Evolutionary conservation across 2,797 vertebrate genomes (phyloP).

Genomic region (Thaleichthys pacificus): DNA sequence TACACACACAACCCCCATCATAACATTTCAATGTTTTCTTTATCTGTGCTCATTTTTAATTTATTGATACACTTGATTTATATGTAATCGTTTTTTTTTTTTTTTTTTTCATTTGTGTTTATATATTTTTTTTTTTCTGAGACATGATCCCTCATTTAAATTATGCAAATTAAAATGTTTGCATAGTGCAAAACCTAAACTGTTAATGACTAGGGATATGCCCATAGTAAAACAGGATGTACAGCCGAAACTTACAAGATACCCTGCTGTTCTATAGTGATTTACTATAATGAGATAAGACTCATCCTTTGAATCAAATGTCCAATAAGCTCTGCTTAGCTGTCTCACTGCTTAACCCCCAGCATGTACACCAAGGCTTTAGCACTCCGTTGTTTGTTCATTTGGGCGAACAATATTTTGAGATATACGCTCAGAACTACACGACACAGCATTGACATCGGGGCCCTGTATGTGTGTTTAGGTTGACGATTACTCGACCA

Average conservation of each 20-base stretch:
- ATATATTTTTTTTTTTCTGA: neutral
- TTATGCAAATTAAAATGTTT: too few relatives aligned
- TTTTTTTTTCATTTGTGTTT: neutral
- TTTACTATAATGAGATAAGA: too few relatives aligned
- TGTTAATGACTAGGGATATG: neutral
- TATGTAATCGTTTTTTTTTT: neutral
- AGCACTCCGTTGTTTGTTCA: neutral
- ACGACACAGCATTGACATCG: neutral
- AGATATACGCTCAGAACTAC: neutral
- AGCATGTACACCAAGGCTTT: neutral
- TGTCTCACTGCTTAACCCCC: neutral
- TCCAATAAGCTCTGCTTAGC: neutral
- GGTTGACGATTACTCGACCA: slow-evolving; percentile 85
- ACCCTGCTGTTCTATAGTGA: too few relatives aligned
- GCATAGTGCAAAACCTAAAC: neutral
- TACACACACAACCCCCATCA: slow-evolving; percentile 40
- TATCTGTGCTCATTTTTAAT: slow-evolving; percentile 20
- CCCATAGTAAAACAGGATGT: neutral
- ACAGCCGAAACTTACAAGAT: too few relatives aligned
- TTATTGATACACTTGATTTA: neutral
- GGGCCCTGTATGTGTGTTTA: slow-evolving; percentile 39
- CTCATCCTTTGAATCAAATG: too few relatives aligned
- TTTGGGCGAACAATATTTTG: neutral
- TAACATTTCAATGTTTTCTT: slow-evolving; percentile 59
- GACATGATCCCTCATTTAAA: too few relatives aligned